Percentiles rank a stretch among this genome's conserved stretches.
phyloP scores from a whole-genome alignment of 2,113 vertebrate species.

The Ardeotis arabs region DNA sequence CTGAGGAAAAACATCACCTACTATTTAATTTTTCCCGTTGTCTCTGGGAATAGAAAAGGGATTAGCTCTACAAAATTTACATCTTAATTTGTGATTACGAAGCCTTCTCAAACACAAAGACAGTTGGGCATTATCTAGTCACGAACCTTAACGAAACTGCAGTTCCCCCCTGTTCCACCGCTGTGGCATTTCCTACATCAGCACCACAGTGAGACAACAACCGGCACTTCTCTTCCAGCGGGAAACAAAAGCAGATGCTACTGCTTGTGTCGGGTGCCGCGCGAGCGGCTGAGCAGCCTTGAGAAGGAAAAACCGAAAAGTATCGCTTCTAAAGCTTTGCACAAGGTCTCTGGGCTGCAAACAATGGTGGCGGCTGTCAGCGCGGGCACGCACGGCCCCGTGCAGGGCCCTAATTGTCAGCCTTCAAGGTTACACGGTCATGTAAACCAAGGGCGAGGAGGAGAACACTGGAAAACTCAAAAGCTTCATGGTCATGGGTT shows the following conservation, averaged over 20 bases:
- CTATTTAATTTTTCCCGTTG: background rate
- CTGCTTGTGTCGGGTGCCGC: background rate
- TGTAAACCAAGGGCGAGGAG: background rate
- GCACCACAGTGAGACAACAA: background rate
- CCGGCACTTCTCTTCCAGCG: background rate
- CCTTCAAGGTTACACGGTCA: constrained; percentile 13
- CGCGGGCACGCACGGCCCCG: background rate
- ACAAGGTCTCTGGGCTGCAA: background rate
- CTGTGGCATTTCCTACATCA: background rate
- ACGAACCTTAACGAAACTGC: background rate
- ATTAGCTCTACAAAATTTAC: background rate
- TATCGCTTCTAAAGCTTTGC: background rate
- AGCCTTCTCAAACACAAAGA: background rate
- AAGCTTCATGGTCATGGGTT: constrained; percentile 62
- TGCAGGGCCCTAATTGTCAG: background rate
- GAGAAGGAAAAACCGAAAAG: background rate
- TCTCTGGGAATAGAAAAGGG: background rate
- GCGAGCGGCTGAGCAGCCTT: background rate
- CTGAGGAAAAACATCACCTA: background rate
- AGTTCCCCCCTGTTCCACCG: background rate
- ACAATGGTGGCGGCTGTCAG: constrained; percentile 23
- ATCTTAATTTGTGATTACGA: background rate
- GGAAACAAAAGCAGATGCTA: background rate
- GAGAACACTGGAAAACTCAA: background rate
- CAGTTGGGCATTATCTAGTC: background rate